Evolutionary conservation across 2,888 invertebrate genomes (phyloP).

Genomic region (Anaspis maculata): DNA sequence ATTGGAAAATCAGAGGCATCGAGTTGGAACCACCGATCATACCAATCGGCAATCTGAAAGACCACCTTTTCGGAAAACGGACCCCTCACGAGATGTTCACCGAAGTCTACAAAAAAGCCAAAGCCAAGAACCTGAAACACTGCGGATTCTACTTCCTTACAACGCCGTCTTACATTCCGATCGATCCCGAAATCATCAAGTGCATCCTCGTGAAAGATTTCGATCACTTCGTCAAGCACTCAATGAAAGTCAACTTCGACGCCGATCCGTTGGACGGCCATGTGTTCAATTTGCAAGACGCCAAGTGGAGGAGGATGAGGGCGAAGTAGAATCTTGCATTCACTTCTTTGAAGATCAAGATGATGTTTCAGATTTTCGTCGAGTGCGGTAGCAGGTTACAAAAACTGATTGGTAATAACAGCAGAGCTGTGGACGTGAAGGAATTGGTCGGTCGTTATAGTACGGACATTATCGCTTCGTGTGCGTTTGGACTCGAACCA

Average conservation of each 20-base stretch:
- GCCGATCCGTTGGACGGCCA: constrained; percentile 44
- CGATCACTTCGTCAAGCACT: constrained; percentile 51
- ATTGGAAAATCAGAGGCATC: constrained; percentile 1
- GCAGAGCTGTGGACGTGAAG: too few relatives aligned
- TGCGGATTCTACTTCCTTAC: constrained; percentile 37
- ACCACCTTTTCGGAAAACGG: background rate
- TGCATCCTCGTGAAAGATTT: constrained; percentile 45
- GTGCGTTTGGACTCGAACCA: too few relatives aligned
- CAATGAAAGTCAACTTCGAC: constrained; percentile 48
- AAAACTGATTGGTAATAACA: constrained; percentile 32
- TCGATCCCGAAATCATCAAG: too few relatives aligned
- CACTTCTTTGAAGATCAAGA: constrained; percentile 3
- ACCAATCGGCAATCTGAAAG: constrained; percentile 6
- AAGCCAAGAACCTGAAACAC: constrained; percentile 10
- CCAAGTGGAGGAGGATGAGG: constrained; percentile 1
- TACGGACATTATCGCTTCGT: too few relatives aligned
- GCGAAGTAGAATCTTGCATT: constrained; percentile 3
- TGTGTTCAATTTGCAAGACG: constrained; percentile 1
- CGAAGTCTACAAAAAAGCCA: constrained; percentile 11
- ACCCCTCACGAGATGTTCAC: background rate
- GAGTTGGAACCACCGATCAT: constrained; percentile 2
- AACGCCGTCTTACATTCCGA: too few relatives aligned
- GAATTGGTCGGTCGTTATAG: too few relatives aligned
- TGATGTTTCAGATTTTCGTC: constrained; percentile 33
- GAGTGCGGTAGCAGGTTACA: background rate